Conservation (phyloP, 35 echinoderm and acorn worm species). For the Lytechinus variegatus region DNA sequence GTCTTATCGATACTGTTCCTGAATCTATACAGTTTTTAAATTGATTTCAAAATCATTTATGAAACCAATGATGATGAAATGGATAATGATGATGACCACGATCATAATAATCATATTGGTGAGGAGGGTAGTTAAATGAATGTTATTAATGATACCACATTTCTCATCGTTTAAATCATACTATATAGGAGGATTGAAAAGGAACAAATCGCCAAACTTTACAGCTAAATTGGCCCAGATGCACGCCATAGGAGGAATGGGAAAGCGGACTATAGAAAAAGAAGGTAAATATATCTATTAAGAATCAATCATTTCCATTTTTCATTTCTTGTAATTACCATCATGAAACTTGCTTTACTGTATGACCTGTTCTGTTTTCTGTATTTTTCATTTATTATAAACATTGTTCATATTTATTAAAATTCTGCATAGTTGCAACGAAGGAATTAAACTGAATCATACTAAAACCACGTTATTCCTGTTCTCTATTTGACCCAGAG, state of each 20-base stretch:
- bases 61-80: no score
- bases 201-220: constrained; percentile 11
- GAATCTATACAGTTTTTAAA: no score
- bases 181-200: not conserved
- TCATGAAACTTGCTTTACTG: not conserved
- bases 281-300: not conserved
- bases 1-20: no score
- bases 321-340: not conserved
- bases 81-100: no score
- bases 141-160: no score
- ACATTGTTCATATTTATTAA: not conserved
- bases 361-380: not conserved
- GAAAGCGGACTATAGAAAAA: constrained; percentile 2
- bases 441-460: not conserved
- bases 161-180: not conserved
- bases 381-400: not conserved
- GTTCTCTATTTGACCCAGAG: not conserved
- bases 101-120: no score
- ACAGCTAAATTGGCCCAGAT: constrained; percentile 1
- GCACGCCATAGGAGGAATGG: not conserved
- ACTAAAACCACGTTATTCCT: not conserved
- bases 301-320: not conserved
- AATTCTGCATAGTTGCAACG: not conserved
- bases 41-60: not conserved
- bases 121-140: no score